Base-by-base conservation (phyloP, 2,797 vertebrate genomes). In the Champsocephalus gunnari region DNA sequence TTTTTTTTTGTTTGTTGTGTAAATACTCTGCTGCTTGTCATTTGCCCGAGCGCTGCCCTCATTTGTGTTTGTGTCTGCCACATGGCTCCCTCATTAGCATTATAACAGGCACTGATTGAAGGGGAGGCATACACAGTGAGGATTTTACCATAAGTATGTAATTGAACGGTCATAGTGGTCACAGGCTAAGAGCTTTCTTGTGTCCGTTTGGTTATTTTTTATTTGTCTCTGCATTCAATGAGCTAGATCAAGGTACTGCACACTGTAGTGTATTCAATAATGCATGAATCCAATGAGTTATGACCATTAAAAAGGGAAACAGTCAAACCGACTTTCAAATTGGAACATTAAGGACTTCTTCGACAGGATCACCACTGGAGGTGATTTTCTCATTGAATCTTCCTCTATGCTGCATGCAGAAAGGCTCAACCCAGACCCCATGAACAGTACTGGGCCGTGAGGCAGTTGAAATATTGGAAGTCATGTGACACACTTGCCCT, bases 21-120 rank as follows among this genome's bases (percentile, higher is more conserved):
- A 84, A 87, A 82, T 81, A 74, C 58, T 51, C 64, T 5, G 60
- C 78, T 70, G 73, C 55, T 80, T 60, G 78, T 71, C 77, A 64
- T 75, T 81, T 77, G 65, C 74, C 74, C 19, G 10, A 66, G 56
- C 21, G 54, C 54, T 81, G 81, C 78, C 78, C 78, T 83, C 80
- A 43, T 87, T 80, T 80, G 43, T 80, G 68, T 71, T 69, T 71
- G 87, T 59, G 66, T 84, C 71, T 74, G 76, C 86, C 87, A 86
- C 80, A 88, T 87, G 86, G 79, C 67, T 81, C 63, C 5, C 71
- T 88, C 81, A 85, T 89, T 83, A 87, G 45, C 76, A 16, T 66
- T 12, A 21, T 71, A 76, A 79, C 73, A 70, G 56, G 54, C 55
- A 8, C 66, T 87, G 81, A 90, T 80, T 75, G 66, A 81, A 67